Evolutionary conservation across 2,113 vertebrate species (phyloP), one percentile per base, ranked within the genome.

Genomic region (Saccopteryx leptura): DNA sequence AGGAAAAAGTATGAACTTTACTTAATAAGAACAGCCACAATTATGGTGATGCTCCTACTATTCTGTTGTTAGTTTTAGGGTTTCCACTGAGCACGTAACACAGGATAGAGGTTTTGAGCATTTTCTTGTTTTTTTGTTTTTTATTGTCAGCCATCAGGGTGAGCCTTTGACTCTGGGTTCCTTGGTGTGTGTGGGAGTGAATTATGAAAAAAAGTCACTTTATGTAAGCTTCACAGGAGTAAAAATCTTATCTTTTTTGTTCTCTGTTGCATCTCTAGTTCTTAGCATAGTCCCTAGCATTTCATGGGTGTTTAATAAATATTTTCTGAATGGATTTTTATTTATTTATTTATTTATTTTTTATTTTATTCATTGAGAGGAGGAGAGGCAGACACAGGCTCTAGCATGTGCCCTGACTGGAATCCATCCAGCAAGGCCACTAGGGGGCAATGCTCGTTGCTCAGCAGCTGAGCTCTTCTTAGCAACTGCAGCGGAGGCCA

Each of bases 311-410:
- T 52, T 88, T 60, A 90, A 31, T 74, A 83, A 58, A 71, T 90
- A 89, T 60, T 94, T 83, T 26, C 54, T 26, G 54, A 91, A 39
- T 87, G n/a, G 46, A 83, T 56, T 94, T 90, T 76, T 95, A 39
- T 39, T 39, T 39, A 39, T 39, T 39, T 39, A 39, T 39, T 39
- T 39, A 39, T 39, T 39, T 39, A 39, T 39, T 39, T 39, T 39
- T 39, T 39, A 39, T 39, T 39, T 39, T 39, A 39, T 39, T 39
- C 39, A 39, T 2, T 39, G 39, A 39, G 39, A 39, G 39, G 39
- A 39, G 39, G 39, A 39, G 39, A 2, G 39, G 39, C 39, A 39
- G 39, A 39, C 2, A 39, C 39, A 39, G 39, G 39, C 39, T 39
- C 39, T 39, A 39, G 39, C 39, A 39, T 39, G 39, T 39, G 39